Evolutionary conservation across 1,140 invertebrate species (phyloP), one percentile per base, ranked within the genome.

Genomic region (Drosophila novamexicana): DNA sequence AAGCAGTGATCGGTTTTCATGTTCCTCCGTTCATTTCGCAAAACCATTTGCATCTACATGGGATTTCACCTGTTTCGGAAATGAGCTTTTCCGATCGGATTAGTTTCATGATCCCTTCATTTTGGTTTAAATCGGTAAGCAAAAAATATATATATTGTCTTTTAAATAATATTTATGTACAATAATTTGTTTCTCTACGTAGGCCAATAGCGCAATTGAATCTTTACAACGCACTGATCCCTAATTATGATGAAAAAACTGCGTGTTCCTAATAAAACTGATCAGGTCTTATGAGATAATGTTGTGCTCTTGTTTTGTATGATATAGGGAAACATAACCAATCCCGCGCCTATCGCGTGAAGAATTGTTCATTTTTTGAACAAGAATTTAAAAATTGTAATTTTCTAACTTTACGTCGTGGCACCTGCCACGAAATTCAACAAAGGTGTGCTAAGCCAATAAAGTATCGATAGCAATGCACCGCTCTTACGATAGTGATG

Each of bases 1-100:
- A 95, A 79, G 93, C 93, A 6, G 94, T 96, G 54, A 94, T 97
- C 59, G 98, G 98, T 0, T 98, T 98, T 91, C 97, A 98, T 90
- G 97, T 97, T 95, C 97, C 98, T 14, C 98, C 98, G 2, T 98
- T 98, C 92, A 95, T 96, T 57, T 95, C 95, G 12, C 94, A 98
- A 0, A 91, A 93, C 53, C 98, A 99, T 93, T 93, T 98, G 3
- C 98, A 98, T 93, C 92, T 99, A 9, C 98, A 99, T 81, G 94
- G 96, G 0, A 98, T 99, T 65, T 95, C 95, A 3, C 97, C 97
- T 1, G 93, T 94, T 6, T 94, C 94, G 10, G 93, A 96, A 71
- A 97, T 98, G 95, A 93, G 94, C 1, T 94, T 96, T 29, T 78
- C 97, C 4, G 92, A 94, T 22, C 93, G 93, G 64, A 77, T 95